Evolutionary conservation across 2,797 vertebrate species (phyloP), one percentile per base, ranked within the genome.

Genomic region (Microctenopoma lineatum): DNA sequence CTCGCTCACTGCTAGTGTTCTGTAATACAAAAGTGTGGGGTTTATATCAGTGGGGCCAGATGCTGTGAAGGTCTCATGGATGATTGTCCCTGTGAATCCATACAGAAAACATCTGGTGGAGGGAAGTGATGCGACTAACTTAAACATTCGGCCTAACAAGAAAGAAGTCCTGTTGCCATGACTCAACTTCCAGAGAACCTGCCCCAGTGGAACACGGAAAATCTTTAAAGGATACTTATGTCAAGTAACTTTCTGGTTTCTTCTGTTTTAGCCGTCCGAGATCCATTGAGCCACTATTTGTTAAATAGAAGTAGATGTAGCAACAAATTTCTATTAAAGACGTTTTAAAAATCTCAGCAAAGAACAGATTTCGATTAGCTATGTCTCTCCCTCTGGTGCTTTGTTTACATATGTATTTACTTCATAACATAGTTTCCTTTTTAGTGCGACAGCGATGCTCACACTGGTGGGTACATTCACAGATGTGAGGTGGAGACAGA

Each of bases 391-490:
- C 70, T 73, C 73, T 83, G 80, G 53, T 78, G 83, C 70, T 81
- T 70, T 79, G 82, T 85, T 85, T 84, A 91, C 76, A 77, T 87
- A 89, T 78, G 73, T 77, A 81, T 77, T 83, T 79, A 83, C 70
- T 87, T 85, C 71, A 74, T 87, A 66, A 66, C 79, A 74, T 84
- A 82, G 77, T 74, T 74, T 18, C 75, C 7, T 66, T 16, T 74
- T 60, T 63, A 47, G 75, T 80, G 79, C 71, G 25, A 81, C 54
- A 86, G 81, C 67, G 41, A 87, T 63, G 78, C 81, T 90, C 84
- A 89, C 84, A 89, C 87, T 63, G 74, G 81, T 84, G 84, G 86
- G 86, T 93, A 92, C 92, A 93, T 93, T 93, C 92, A 90, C 79
- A 73, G 77, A 81, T 75, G 82, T 58, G 36, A 85, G 83, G 83